Evolutionary conservation across 2,888 invertebrate genomes (phyloP), one percentile per base, ranked within the genome.

Genomic region (Cheilosia grossa): DNA sequence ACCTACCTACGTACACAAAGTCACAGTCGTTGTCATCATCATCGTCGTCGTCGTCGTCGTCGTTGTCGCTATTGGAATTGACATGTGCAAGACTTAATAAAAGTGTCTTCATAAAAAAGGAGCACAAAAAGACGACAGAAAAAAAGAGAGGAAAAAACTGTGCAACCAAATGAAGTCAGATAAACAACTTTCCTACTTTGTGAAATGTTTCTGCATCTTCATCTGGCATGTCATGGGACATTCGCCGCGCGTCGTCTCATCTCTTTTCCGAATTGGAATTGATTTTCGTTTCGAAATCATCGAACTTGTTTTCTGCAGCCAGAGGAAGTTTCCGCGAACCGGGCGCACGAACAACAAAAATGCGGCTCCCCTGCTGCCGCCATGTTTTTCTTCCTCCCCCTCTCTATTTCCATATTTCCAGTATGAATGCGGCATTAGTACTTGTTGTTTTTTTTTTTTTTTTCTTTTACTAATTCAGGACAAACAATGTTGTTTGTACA

Each of bases 31-130:
- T 37, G 63, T 42, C 51, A 42, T 63, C 64, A 9, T 33, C 54
- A 53, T 63, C 69, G 6, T 44, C 19, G 4, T 51, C 54, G 27
- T 49, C 74, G 37, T 30, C 40, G 37, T 49, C 47, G 63, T 63
- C 61, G 40, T n/a, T n/a, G n/a, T 63, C 27, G 59, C 70, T 64
- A 85, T 81, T 81, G 37, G 81, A 85, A 77, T 85, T 85, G 85
- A 85, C 85, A 85, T 85, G 85, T 85, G 85, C 85, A 85, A 81
- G 85, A 85, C 85, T 81, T 85, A 85, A 81, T 85, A 85, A 85
- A 85, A 85, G 85, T 85, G 81, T 72, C 75, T 61, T 81, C 81
- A 59, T 49, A 59, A 67, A 66, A 56, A 53, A 69, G 30, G 47
- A 24, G 33, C 15, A 64, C 15, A 19, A 63, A 56, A 72, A 70